A percentile compares a stretch with the other conserved stretches of the same genome.
Evolutionary conservation across 2,888 invertebrate species (phyloP).

Genomic region (Bombyx huttoni): DNA sequence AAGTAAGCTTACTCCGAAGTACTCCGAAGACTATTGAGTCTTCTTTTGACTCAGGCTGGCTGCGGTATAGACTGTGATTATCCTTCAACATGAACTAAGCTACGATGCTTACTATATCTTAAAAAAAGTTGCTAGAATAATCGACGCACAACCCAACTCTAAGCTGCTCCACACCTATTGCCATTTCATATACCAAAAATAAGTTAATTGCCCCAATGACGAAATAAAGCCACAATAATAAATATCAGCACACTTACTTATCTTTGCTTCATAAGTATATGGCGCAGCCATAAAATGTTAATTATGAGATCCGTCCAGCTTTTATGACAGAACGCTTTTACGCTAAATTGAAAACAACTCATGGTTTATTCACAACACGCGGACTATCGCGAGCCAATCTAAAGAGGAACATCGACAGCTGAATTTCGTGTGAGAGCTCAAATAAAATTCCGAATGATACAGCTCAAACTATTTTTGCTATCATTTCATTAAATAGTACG

Average conservation of each 20-base stretch:
- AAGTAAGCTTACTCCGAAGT: no score
- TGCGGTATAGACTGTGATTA: no score
- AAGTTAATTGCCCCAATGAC: background rate
- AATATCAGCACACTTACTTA: slow-evolving; percentile 23
- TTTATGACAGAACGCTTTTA: slow-evolving; percentile 66
- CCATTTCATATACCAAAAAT: background rate
- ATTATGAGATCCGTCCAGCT: slow-evolving; percentile 46
- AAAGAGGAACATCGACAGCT: slow-evolving; percentile 33
- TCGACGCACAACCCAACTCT: no score
- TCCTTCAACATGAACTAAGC: no score
- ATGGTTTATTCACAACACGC: slow-evolving; percentile 64
- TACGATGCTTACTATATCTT: no score
- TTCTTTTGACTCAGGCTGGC: no score
- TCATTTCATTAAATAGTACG: slow-evolving; percentile 19
- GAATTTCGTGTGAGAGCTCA: slow-evolving; percentile 9
- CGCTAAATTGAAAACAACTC: slow-evolving; percentile 69
- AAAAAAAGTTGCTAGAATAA: no score
- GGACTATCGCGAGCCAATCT: slow-evolving; percentile 34
- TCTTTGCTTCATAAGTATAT: slow-evolving; percentile 22
- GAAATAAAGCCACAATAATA: slow-evolving; percentile 13
- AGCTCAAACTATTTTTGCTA: slow-evolving; percentile 24
- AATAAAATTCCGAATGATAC: slow-evolving; percentile 15
- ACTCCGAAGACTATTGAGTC: no score
- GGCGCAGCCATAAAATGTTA: slow-evolving; percentile 47
- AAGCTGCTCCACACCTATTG: background rate